Evolutionary conservation across 2,797 vertebrate species (phyloP).

Genomic region (Melanogrammus aeglefinus): DNA sequence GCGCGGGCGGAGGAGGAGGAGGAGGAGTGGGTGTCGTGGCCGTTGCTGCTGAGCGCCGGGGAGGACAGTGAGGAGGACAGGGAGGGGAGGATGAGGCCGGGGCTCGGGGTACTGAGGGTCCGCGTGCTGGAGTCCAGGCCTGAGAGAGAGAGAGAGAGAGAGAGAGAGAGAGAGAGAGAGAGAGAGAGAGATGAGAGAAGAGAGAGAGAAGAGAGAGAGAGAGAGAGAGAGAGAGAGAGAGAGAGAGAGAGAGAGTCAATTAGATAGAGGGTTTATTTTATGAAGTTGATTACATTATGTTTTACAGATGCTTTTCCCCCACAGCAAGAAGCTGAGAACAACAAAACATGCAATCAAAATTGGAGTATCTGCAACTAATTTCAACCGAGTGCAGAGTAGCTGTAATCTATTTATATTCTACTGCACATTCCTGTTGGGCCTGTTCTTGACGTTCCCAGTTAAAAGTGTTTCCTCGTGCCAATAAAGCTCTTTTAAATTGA

Average conservation of each 20-base stretch:
- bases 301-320: background rate
- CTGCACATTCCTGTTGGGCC: background rate
- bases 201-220: background rate
- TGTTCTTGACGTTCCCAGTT: background rate
- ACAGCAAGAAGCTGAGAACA: background rate
- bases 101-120: constrained; percentile 93
- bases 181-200: background rate
- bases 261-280: background rate
- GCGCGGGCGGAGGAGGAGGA: constrained; percentile 86
- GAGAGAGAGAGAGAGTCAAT: too few relatives aligned
- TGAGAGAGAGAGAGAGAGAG: constrained; percentile 51
- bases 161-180: background rate
- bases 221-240: background rate
- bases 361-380: background rate
- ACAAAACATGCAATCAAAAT: background rate
- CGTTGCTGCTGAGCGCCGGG: constrained; percentile 80
- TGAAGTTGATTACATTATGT: background rate
- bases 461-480: background rate
- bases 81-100: constrained; percentile 87
- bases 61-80: constrained; percentile 76
- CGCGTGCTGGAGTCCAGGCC: constrained; percentile 93
- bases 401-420: background rate
- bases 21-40: constrained; percentile 79
- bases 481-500: background rate
- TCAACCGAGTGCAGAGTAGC: background rate